Base-by-base conservation (phyloP, 2,113 vertebrate genomes). In the Austrofundulus limnaeus region DNA sequence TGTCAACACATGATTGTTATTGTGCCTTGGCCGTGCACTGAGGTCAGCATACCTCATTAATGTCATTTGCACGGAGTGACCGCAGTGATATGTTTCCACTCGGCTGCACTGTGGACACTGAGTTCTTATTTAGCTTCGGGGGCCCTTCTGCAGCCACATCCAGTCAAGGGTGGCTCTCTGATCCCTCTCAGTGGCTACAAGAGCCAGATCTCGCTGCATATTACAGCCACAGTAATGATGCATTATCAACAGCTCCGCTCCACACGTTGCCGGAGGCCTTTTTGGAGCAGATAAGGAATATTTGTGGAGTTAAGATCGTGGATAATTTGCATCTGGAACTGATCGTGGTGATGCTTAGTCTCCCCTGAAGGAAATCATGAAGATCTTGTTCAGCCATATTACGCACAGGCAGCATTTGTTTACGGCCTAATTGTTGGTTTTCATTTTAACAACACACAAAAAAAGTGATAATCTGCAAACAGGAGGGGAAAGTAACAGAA, bases 21-120 rank as follows among this genome's bases (percentile, higher is more conserved):
- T 90, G 86, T 81, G 87, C 73, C 54, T 72, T 64, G 82, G 84
- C 83, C 60, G 72, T 49, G 73, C 84, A 78, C 82, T 59, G 84
- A 83, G 88, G 87, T 87, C 87, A 87, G 82, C 49, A 79, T 79
- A 77, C 80, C 87, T 88, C 82, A 86, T 87, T 90, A 90, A 88
- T 86, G 86, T 88, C 84, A 88, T 89, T 85, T 85, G 83, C 72
- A 72, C 68, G 17, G 72, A 84, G 69, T 88, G 88, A 88, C 88
- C 88, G 84, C 81, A 83, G 61, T 66, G 82, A 90, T 84, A 76
- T 38, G 53, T 61, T 88, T 90, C 85, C 85, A 81, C 82, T 82
- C 31, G 72, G 69, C 82, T 88, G 86, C 82, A 88, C 88, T 81
- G 80, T 83, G 86, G 88, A 86, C 88, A 86, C 60, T 66, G 85